A percentile compares a stretch with the other conserved stretches of the same genome.
Evolutionary conservation across 2,888 invertebrate species (phyloP).

Genomic region (Polydrusus tereticollis): DNA sequence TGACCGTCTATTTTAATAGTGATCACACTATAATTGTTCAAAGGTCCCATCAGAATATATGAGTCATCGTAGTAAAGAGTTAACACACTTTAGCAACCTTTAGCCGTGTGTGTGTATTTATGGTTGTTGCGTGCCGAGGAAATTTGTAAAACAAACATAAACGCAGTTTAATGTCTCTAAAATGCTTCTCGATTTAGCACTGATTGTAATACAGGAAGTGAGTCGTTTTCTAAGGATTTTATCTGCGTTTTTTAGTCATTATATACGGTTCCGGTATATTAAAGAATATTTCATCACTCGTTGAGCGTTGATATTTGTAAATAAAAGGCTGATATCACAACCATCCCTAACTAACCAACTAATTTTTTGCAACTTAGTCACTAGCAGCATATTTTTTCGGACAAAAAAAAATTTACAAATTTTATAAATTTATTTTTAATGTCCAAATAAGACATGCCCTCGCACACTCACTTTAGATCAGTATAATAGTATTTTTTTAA

Average conservation of each 20-base stretch:
- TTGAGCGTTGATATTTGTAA: neutral
- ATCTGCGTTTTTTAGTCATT: neutral
- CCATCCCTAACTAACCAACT: no score
- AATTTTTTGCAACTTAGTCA: no score
- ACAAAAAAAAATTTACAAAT: no score
- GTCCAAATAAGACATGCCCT: no score
- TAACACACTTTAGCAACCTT: slow-evolving; percentile 15
- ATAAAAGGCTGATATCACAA: no score
- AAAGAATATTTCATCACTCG: neutral
- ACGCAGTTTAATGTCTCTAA: neutral
- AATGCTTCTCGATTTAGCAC: slow-evolving; percentile 2
- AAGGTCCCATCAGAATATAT: slow-evolving; percentile 12
- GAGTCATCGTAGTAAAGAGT: slow-evolving; percentile 20
- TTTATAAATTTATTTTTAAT: no score
- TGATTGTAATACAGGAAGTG: slow-evolving; percentile 6
- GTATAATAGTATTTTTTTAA: no score
- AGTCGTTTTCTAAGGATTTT: neutral
- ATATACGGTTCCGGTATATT: neutral
- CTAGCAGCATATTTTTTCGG: no score
- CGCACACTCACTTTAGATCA: no score
- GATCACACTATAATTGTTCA: neutral
- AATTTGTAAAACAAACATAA: slow-evolving; percentile 1
- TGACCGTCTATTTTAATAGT: neutral
- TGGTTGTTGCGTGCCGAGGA: neutral
- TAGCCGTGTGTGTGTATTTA: slow-evolving; percentile 1